Evolutionary conservation across 2,888 invertebrate species (phyloP).

Genomic region (Caenorhabditis virilis): DNA sequence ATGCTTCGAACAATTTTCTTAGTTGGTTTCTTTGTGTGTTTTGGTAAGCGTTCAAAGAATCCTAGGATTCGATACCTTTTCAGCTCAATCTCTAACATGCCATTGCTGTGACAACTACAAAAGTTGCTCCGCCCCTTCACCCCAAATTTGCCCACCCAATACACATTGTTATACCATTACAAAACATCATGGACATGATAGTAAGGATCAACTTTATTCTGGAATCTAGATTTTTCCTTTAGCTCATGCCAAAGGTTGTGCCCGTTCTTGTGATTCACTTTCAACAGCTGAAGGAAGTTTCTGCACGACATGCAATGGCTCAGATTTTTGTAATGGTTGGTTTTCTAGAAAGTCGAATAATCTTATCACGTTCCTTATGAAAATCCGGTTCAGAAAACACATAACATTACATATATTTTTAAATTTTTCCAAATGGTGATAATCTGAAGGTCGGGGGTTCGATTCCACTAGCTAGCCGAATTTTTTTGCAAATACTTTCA

Average conservation of each 20-base stretch:
- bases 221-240: background rate
- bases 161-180: slow-evolving; percentile 16
- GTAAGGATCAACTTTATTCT: background rate
- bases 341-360: no score
- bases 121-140: slow-evolving; percentile 10
- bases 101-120: slow-evolving; percentile 18
- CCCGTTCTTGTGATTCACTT: slow-evolving; percentile 9
- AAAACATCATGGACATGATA: background rate
- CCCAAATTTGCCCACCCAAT: slow-evolving; percentile 22
- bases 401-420: background rate
- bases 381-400: no score
- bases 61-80: background rate
- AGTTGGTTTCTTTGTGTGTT: no score
- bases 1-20: no score
- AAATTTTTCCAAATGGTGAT: no score
- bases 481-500: no score
- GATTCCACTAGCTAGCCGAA: no score
- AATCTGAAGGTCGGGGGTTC: no score
- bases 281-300: background rate
- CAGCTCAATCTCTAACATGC: slow-evolving; percentile 13
- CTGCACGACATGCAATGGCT: slow-evolving; percentile 9
- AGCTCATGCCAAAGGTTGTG: slow-evolving; percentile 19
- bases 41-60: no score
- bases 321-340: slow-evolving; percentile 17
- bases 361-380: no score